Evolutionary conservation across 2,113 vertebrate species (phyloP), one percentile per base, ranked within the genome.

Genomic region (Albula glossodonta): DNA sequence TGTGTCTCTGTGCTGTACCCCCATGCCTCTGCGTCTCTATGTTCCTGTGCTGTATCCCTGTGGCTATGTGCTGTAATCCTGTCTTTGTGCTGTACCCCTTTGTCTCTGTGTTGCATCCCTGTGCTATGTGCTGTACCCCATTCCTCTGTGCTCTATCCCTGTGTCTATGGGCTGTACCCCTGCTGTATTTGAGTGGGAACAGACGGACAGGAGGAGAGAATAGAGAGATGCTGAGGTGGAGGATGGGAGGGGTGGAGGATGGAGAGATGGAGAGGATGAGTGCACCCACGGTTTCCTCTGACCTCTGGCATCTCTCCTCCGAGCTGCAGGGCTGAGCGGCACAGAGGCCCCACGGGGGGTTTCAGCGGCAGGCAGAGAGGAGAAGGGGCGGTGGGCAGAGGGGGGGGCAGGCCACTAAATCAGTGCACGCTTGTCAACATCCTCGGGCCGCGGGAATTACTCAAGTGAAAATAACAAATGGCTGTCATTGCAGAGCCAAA

Each of bases 381-480:
- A 82, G 78, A 52, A 51, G 78, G 51, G 81, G 84, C 87, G 41
- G 89, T 82, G 89, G 89, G 91, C 31, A 41, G 84, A 89, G 90
- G 91, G 93, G 87, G 92, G 91, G 85, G 90, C 80, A 88, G 87
- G 92, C 91, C 94, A 96, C 94, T 98, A 98, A 98, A 98, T 98
- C 97, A 97, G 96, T 95, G 96, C 96, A 96, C 94, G 96, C 96
- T 97, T 99, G 97, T 99, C 98, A 99, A 97, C 96, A 96, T 94
- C 96, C 92, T 93, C 85, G 94, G 95, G 94, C 95, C 88, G 92
- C 93, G 89, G 96, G 96, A 97, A 96, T 96, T 95, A 96, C 96
- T 99, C 97, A 93, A 98, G 96, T 97, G 97, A 97, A 98, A 98
- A 99, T 99, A 99, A 99, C 98, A 98, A 99, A 99, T 99, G 98